A percentile compares a stretch with the other conserved stretches of the same genome.
These are phyloP conservation scores for Polylopha cassiicola DNA, from an alignment of 2,888 invertebrate species.

Conservation along the genomic window DNA sequence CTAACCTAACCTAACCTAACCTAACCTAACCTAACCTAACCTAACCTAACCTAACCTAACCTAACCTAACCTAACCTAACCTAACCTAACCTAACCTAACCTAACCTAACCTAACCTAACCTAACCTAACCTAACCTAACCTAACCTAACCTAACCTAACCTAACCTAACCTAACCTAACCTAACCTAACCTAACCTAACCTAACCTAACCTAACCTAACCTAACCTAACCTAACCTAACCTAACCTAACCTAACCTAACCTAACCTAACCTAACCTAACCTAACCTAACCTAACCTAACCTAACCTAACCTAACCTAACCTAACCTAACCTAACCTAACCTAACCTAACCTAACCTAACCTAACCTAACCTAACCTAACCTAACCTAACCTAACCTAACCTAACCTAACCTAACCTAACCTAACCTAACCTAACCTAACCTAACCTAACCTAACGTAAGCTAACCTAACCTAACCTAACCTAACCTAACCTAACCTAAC, in stretches of 20 bases:
- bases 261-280: slow-evolving; percentile 3
- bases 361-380: slow-evolving; percentile 3
- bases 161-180: slow-evolving; percentile 3
- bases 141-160: slow-evolving; percentile 3
- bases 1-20: slow-evolving; percentile 3
- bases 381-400: slow-evolving; percentile 3
- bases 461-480: neutral
- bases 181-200: slow-evolving; percentile 3
- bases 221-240: slow-evolving; percentile 3
- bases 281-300: slow-evolving; percentile 3
- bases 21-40: slow-evolving; percentile 3
- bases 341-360: slow-evolving; percentile 3
- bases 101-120: slow-evolving; percentile 3
- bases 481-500: neutral
- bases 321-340: slow-evolving; percentile 3
- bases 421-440: neutral
- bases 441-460: neutral
- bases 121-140: slow-evolving; percentile 3
- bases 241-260: slow-evolving; percentile 3
- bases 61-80: slow-evolving; percentile 3
- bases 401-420: slow-evolving; percentile 3
- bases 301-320: slow-evolving; percentile 3
- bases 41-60: slow-evolving; percentile 3
- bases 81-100: slow-evolving; percentile 3
- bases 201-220: slow-evolving; percentile 3